phyloP scores from a whole-genome alignment of 2,113 vertebrate genomes.

The Lampris incognitus region DNA sequence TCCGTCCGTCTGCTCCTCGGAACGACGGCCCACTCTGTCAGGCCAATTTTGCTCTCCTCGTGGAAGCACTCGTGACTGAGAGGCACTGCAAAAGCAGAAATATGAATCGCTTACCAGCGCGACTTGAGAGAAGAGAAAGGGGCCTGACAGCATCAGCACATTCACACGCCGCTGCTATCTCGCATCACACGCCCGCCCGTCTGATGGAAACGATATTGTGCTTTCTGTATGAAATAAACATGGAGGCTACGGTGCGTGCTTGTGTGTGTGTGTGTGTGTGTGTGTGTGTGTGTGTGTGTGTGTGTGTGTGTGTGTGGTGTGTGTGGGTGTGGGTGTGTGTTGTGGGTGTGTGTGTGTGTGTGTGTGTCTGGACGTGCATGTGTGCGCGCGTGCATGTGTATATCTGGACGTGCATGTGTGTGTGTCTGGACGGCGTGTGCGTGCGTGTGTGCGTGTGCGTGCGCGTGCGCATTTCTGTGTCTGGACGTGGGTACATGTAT shows the following conservation, averaged over 20 bases:
- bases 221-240: constrained; percentile 72
- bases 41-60: constrained; percentile 40
- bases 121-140: constrained; percentile 44
- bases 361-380: no score
- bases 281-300: no score
- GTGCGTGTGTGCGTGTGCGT: background rate
- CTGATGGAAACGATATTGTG: constrained; percentile 65
- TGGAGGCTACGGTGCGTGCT: background rate
- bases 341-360: no score
- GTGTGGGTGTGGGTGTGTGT: no score
- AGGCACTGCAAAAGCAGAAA: constrained; percentile 51
- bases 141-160: constrained; percentile 65
- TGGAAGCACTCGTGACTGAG: constrained; percentile 42
- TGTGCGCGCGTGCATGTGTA: no score
- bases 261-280: no score
- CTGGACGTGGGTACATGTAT: no score
- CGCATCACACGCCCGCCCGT: constrained; percentile 48
- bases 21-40: constrained; percentile 36
- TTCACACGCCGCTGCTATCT: constrained; percentile 57
- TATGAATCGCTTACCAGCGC: constrained; percentile 58
- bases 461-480: no score
- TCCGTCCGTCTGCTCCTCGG: constrained; percentile 30
- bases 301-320: no score
- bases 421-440: no score
- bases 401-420: no score